Conservation (phyloP, 1,140 invertebrate species). For the Tyrophagus putrescentiae region DNA sequence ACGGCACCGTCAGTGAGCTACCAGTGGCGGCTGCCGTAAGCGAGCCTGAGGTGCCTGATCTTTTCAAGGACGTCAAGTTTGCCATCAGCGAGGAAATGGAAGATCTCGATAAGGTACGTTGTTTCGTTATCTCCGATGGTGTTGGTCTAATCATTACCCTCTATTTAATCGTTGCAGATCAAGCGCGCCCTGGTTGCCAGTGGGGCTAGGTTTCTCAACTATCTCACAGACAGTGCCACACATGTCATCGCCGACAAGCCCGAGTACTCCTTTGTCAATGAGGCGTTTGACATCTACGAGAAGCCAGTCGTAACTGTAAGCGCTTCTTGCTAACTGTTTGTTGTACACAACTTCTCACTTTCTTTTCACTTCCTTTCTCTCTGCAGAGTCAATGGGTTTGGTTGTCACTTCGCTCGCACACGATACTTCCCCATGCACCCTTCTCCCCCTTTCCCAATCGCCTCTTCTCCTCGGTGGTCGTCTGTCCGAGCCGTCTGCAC, state of each 20-base stretch:
- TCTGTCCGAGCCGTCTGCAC: slow-evolving; percentile 52
- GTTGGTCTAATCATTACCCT: slow-evolving; percentile 4
- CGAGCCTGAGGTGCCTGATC: slow-evolving; percentile 20
- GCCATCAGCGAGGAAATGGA: slow-evolving; percentile 33
- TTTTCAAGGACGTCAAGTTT: slow-evolving; percentile 36
- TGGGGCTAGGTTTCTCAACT: slow-evolving; percentile 63
- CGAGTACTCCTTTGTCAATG: slow-evolving; percentile 57
- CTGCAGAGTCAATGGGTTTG: slow-evolving; percentile 54
- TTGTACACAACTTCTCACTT: slow-evolving; percentile 7
- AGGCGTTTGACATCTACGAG: slow-evolving; percentile 77
- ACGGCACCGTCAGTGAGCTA: not conserved
- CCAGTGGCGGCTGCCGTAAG: not conserved
- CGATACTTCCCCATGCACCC: slow-evolving; percentile 43
- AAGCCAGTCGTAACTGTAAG: slow-evolving; percentile 63
- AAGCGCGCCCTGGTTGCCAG: slow-evolving; percentile 56
- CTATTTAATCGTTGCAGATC: slow-evolving; percentile 42
- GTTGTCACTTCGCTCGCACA: slow-evolving; percentile 49
- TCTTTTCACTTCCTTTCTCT: slow-evolving; percentile 20
- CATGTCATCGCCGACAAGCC: slow-evolving; percentile 70
- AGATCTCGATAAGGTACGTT: slow-evolving; percentile 31
- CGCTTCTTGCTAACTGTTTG: not conserved
- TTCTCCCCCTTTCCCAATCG: slow-evolving; percentile 45
- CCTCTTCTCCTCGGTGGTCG: slow-evolving; percentile 54
- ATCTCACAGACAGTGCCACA: slow-evolving; percentile 71
- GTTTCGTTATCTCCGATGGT: not conserved